phyloP scores from a whole-genome alignment of 2,888 invertebrate species.

The Caenorhabditis drosophilae region DNA sequence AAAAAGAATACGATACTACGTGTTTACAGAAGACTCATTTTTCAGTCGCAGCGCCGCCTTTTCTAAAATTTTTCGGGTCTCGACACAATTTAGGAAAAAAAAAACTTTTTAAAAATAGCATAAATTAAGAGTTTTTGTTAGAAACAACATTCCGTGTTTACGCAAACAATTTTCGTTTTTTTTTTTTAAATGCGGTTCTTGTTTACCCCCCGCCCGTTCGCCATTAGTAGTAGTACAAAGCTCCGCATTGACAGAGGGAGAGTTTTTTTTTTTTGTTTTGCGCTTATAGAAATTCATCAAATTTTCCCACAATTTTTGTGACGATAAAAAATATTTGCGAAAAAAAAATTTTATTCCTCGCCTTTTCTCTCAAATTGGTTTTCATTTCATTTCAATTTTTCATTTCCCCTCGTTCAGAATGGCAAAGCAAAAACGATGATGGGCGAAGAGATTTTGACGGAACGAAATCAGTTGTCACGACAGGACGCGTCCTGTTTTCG shows the following conservation, averaged over 20 bases:
- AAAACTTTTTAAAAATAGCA: too few relatives aligned
- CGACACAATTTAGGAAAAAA: too few relatives aligned
- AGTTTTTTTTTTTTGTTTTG: neutral
- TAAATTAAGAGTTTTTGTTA: too few relatives aligned
- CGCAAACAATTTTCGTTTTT: too few relatives aligned
- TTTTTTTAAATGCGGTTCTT: too few relatives aligned
- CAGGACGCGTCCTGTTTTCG: constrained; percentile 41
- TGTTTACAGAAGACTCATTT: neutral
- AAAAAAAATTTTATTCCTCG: neutral
- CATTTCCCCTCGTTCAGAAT: constrained; percentile 22
- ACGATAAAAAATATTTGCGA: neutral
- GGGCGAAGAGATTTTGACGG: constrained; percentile 43
- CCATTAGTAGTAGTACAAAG: too few relatives aligned
- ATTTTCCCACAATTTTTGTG: neutral
- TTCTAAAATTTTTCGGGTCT: too few relatives aligned
- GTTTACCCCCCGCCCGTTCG: too few relatives aligned
- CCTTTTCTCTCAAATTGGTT: neutral
- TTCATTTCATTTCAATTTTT: neutral
- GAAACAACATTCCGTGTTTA: too few relatives aligned
- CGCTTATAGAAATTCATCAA: neutral
- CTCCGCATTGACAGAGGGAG: too few relatives aligned
- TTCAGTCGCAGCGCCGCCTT: neutral
- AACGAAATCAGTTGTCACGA: constrained; percentile 38
- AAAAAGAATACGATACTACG: neutral
- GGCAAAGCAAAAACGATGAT: constrained; percentile 47